Conservation (phyloP, 2,113 vertebrate genomes). For the Tachysurus vachellii region DNA sequence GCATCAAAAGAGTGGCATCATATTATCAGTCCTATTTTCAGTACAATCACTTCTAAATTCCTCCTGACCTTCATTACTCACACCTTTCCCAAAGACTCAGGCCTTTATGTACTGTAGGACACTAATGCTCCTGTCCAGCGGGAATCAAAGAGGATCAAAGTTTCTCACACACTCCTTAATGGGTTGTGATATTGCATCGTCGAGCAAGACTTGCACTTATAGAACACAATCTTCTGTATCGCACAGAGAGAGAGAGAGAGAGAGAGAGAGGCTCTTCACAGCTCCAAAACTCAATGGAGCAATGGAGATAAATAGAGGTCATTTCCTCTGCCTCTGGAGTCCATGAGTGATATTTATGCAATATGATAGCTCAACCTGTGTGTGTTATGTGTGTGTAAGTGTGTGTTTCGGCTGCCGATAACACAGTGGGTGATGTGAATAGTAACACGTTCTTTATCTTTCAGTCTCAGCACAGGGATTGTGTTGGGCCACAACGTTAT, state of each 20-base stretch:
- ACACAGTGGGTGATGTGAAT: neutral
- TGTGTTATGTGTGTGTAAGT: neutral
- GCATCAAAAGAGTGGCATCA: neutral
- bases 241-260: neutral
- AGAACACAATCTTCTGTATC: neutral
- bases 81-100: neutral
- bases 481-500: neutral
- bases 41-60: neutral
- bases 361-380: constrained; percentile 18
- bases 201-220: neutral
- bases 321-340: constrained; percentile 23
- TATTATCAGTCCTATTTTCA: neutral
- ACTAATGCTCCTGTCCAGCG: neutral
- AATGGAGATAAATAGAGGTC: constrained; percentile 28
- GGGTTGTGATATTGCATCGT: constrained; percentile 7
- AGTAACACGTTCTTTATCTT: constrained; percentile 17
- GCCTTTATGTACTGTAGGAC: constrained; percentile 35
- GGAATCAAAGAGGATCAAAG: constrained; percentile 26
- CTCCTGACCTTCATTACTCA: constrained; percentile 15
- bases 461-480: constrained; percentile 21
- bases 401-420: constrained; percentile 3
- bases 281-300: constrained; percentile 3
- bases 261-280: neutral
- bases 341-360: constrained; percentile 28
- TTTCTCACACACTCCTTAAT: neutral